A percentile compares a stretch with the other conserved stretches of the same genome.
Conservation (phyloP, 2,888 invertebrate species). For the Drosophila diplacantha region DNA sequence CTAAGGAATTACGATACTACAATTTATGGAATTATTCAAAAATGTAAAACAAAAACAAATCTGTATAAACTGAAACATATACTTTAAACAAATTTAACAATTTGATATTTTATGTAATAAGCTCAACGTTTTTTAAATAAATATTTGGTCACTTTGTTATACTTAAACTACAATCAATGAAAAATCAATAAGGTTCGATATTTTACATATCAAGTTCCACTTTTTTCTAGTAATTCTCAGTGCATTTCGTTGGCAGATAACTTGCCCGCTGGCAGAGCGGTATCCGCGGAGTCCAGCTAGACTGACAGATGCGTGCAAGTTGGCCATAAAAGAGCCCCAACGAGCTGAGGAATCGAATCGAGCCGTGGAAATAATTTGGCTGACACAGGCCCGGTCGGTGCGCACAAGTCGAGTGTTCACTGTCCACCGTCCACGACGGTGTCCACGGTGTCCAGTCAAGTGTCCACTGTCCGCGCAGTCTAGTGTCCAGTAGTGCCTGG, state of each 20-base stretch:
- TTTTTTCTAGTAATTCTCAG: conserved; percentile 5
- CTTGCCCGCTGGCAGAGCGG: conserved; percentile 57
- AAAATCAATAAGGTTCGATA: not conserved
- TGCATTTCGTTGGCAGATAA: conserved; percentile 57
- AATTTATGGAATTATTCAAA: no score
- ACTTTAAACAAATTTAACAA: not conserved
- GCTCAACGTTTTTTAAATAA: no score
- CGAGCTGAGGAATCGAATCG: conserved; percentile 42
- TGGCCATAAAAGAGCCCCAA: conserved; percentile 67
- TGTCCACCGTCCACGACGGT: conserved; percentile 17
- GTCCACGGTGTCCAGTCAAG: conserved; percentile 39
- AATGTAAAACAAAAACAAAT: not conserved
- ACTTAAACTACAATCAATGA: no score
- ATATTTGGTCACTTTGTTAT: no score
- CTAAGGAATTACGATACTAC: no score
- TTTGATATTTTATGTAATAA: no score
- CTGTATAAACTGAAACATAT: not conserved
- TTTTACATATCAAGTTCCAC: not conserved
- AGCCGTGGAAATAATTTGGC: conserved; percentile 63
- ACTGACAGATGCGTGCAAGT: conserved; percentile 69
- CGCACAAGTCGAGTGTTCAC: conserved; percentile 42
- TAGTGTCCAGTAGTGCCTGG: conserved; percentile 30
- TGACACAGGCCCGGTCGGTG: conserved; percentile 46
- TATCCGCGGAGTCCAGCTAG: conserved; percentile 24
- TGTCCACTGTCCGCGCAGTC: conserved; percentile 39